phyloP scores from a whole-genome alignment of 2,888 invertebrate species.

The Cartodere bifasciata region DNA sequence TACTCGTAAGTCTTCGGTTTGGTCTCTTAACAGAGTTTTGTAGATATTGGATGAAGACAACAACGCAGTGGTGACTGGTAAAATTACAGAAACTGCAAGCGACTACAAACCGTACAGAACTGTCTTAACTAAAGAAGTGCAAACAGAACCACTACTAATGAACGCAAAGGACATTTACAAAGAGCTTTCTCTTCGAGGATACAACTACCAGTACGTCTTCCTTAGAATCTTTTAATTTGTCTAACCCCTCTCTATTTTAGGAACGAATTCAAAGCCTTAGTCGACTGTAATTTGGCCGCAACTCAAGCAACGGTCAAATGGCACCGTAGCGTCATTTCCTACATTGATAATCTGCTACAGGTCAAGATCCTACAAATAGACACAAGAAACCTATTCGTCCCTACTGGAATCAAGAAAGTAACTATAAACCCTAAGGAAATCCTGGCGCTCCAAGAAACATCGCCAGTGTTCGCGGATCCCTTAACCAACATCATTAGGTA shows the following conservation, averaged over 20 bases:
- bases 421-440: too few relatives aligned
- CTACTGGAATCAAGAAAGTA: conserved; percentile 1
- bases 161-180: conserved; percentile 52
- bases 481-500: conserved; percentile 9
- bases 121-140: neutral
- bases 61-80: conserved; percentile 5
- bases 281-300: conserved; percentile 17
- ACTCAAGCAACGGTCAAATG: conserved; percentile 24
- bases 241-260: too few relatives aligned
- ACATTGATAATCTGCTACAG: conserved; percentile 2
- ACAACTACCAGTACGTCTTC: conserved; percentile 30
- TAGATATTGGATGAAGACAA: conserved; percentile 6
- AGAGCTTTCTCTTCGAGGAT: conserved; percentile 53
- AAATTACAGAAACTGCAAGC: conserved; percentile 1
- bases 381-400: neutral
- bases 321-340: conserved; percentile 54
- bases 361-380: conserved; percentile 2
- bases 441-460: too few relatives aligned
- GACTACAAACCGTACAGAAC: neutral
- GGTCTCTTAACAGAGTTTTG: neutral
- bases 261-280: conserved; percentile 20
- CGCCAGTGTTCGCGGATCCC: too few relatives aligned
- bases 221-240: neutral
- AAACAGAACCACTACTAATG: too few relatives aligned
- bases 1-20: neutral